Conservation (phyloP, 2,113 vertebrate species). For the Falco punctatus region DNA sequence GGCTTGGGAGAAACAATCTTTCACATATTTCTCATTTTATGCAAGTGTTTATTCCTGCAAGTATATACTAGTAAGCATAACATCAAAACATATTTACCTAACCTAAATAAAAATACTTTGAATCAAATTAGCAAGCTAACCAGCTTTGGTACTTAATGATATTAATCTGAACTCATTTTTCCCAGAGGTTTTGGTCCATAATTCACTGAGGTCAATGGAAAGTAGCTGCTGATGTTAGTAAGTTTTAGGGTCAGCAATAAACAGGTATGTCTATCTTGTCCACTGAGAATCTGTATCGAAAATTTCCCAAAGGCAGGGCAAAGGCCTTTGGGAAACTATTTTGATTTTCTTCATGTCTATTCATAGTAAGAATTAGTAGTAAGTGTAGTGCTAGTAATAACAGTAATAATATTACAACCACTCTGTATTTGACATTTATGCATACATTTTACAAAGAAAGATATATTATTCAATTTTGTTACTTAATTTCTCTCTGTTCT, state of each 20-base stretch:
- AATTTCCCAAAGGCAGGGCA: background rate
- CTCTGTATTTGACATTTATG: background rate
- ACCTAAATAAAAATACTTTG: slow-evolving; percentile 41
- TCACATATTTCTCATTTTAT: background rate
- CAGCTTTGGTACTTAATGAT: background rate
- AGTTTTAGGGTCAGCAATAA: background rate
- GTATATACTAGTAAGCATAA: background rate
- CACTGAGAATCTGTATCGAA: background rate
- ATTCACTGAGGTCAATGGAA: slow-evolving; percentile 16
- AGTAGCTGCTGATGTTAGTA: background rate
- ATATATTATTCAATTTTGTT: background rate
- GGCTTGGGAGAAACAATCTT: background rate
- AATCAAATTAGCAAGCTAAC: slow-evolving; percentile 31
- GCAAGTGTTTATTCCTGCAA: background rate
- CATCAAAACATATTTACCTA: background rate
- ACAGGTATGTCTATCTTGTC: background rate
- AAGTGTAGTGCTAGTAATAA: background rate
- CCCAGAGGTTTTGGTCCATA: background rate
- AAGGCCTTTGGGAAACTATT: background rate
- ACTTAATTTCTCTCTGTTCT: background rate
- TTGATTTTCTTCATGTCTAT: background rate
- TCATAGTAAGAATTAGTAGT: background rate
- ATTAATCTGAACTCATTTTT: slow-evolving; percentile 21
- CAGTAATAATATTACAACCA: background rate
- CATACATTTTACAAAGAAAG: background rate